Base-by-base conservation (phyloP, 2,797 vertebrate genomes). In the Premnoplex brunnescens region DNA sequence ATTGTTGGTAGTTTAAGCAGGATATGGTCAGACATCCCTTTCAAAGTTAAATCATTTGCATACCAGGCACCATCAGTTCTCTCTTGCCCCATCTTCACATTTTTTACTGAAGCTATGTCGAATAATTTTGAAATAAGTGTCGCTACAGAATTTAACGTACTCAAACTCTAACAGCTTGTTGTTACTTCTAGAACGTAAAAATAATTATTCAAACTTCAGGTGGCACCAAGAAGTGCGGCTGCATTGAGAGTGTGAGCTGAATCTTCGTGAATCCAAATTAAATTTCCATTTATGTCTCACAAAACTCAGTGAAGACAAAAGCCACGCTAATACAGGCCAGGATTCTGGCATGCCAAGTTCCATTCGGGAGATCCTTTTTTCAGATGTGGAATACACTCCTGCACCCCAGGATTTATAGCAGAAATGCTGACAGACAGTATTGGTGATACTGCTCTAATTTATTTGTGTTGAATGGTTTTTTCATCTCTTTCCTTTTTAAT, bases 401-500 rank as follows among this genome's bases (percentile, higher is more conserved):
- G 84, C 84, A 46, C 88, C 88, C 32, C 91, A 78, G 89, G 89
- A 93, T 92, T 95, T 93, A 62, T 66, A 69, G 93, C 46, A 94
- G 77, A 78, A 96, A 95, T 75, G 74, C 62, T 84, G 79, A 95
- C 90, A 95, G 90, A 76, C 72, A 95, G 41, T 74, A 76, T 95
- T 90, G 89, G 85, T 69, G 89, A 96, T 93, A 93, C 69, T 92
- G 67, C 58, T 97, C 89, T 97, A 92, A 95, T 95, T 94, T 95
- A 96, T 95, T 84, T 96, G 80, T 23, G 55, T 52, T 91, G 92
- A 95, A 46, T 94, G 90, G 1, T 92, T 96, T 95, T 88, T 95
- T 96, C 91, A 91, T 97, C 94, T 96, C 55, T 95, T 96, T 95
- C 48, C 89, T n/a, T 97, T 95, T 91, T 97, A 97, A 96, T 95